Conservation (phyloP, 2,888 invertebrate genomes). For the Endomychus coccineus region DNA sequence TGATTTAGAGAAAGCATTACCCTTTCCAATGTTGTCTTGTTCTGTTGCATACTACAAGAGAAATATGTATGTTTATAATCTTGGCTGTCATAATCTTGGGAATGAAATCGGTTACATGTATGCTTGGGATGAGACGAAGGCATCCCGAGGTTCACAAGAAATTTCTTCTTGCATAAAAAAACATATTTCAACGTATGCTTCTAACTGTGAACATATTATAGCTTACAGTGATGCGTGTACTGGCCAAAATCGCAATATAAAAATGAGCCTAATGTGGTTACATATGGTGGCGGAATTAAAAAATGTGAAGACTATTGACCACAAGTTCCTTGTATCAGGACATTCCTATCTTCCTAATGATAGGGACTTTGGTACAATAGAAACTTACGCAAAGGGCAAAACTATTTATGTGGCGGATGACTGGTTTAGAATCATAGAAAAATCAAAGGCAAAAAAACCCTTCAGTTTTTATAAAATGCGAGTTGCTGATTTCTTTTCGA, state of each 20-base stretch:
- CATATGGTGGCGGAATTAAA: constrained; percentile 10
- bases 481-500: constrained; percentile 14
- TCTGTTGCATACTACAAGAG: no score
- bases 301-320: constrained; percentile 13
- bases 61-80: no score
- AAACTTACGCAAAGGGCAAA: no score
- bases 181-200: no score
- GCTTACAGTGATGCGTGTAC: constrained; percentile 12
- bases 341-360: constrained; percentile 14
- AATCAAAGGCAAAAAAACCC: constrained; percentile 3
- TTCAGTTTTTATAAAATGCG: no score
- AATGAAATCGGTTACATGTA: constrained; percentile 7
- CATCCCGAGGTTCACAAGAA: constrained; percentile 11
- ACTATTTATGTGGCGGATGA: no score
- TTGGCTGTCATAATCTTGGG: constrained; percentile 6
- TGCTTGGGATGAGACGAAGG: constrained; percentile 11
- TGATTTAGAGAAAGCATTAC: no score
- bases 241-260: constrained; percentile 12
- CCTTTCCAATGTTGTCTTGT: no score
- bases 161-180: constrained; percentile 9
- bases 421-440: not conserved
- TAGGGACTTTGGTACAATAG: constrained; percentile 17
- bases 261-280: constrained; percentile 16
- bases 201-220: constrained; percentile 6
- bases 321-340: constrained; percentile 9